A percentile compares a stretch with the other conserved stretches of the same genome.
Conservation (phyloP, 2,888 invertebrate genomes). For the Ochropleura plecta region DNA sequence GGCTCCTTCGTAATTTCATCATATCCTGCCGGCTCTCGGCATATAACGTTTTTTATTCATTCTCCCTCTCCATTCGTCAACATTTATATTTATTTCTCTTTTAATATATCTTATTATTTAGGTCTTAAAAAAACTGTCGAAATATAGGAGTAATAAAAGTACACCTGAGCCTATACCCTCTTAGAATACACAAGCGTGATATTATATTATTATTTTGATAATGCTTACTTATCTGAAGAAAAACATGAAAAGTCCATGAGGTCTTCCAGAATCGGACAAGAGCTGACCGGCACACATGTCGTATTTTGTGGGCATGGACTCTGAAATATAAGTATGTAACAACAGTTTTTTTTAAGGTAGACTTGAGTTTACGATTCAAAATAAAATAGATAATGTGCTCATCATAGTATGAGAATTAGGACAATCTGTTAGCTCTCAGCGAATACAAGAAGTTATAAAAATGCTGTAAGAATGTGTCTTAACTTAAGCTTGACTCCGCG, state of each 20-base stretch:
- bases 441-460: slow-evolving; percentile 6
- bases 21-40: no score
- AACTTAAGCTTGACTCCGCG: background rate
- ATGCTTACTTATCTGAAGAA: slow-evolving; percentile 87
- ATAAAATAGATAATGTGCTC: slow-evolving; percentile 6
- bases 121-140: background rate
- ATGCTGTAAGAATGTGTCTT: slow-evolving; percentile 8
- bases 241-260: slow-evolving; percentile 91
- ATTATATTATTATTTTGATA: background rate
- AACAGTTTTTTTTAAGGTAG: background rate
- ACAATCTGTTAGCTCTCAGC: background rate
- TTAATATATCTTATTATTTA: background rate
- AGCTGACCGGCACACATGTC: slow-evolving; percentile 89
- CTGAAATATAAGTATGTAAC: slow-evolving; percentile 72
- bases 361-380: background rate
- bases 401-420: slow-evolving; percentile 35
- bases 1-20: background rate
- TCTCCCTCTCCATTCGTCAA: no score
- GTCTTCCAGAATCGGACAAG: slow-evolving; percentile 90
- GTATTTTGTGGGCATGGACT: slow-evolving; percentile 84
- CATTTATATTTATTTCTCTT: no score
- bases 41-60: no score
- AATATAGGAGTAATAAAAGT: background rate
- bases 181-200: background rate
- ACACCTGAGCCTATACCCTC: background rate